Percentiles rank a stretch among this genome's conserved stretches.
Evolutionary conservation across 2,113 vertebrate species (phyloP).

Genomic region (Eurypyga helias): DNA sequence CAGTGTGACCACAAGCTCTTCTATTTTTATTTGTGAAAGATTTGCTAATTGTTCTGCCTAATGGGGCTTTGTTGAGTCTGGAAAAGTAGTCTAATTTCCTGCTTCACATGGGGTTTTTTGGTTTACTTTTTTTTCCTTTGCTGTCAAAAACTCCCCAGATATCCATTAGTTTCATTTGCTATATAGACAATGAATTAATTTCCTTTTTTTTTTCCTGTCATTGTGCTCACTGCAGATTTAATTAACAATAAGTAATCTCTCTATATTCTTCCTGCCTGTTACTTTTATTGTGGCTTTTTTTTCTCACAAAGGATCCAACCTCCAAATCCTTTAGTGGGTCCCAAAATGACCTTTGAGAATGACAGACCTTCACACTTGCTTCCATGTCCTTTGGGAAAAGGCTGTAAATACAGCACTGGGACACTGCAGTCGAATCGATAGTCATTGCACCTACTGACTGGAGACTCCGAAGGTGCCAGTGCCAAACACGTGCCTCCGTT

Average conservation of each 20-base stretch:
- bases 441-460: not conserved
- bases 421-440: not conserved
- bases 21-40: conserved; percentile 28
- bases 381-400: not conserved
- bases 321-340: not conserved
- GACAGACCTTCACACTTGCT: not conserved
- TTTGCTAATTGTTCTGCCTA: conserved; percentile 52
- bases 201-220: not conserved
- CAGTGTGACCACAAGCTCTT: not conserved
- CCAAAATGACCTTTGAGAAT: not conserved
- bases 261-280: not conserved
- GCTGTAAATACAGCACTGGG: not conserved
- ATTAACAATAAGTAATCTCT: conserved; percentile 24
- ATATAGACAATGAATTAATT: conserved; percentile 48
- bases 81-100: conserved; percentile 35
- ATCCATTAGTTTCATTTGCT: conserved; percentile 36
- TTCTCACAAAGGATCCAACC: not conserved
- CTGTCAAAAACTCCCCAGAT: not conserved
- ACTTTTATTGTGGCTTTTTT: not conserved
- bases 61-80: not conserved
- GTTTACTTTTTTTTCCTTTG: not conserved
- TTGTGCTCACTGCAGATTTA: conserved; percentile 14
- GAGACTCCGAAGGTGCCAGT: not conserved
- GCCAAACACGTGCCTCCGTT: not conserved
- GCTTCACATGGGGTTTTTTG: not conserved